phyloP scores from a whole-genome alignment of 2,888 invertebrate genomes.

The Salticus scenicus region DNA sequence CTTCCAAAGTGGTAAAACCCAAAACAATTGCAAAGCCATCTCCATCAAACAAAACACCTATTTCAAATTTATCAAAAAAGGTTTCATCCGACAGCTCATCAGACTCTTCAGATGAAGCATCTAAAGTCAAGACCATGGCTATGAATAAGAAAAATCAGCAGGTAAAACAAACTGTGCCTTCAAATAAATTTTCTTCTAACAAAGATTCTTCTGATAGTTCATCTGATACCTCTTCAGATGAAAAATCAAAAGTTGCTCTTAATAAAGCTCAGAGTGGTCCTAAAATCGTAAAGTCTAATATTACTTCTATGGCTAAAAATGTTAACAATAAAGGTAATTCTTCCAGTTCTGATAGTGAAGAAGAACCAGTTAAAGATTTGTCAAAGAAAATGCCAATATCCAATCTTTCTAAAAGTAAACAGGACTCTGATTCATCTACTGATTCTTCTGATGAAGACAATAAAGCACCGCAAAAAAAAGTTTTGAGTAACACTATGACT shows the following conservation, averaged over 20 bases:
- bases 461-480: neutral
- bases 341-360: constrained; percentile 22
- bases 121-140: too few relatives aligned
- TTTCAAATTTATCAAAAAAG: neutral
- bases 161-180: too few relatives aligned
- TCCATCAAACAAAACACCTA: neutral
- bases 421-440: neutral
- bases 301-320: neutral
- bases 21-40: too few relatives aligned
- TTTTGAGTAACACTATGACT: neutral
- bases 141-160: too few relatives aligned
- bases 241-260: neutral
- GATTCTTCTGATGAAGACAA: constrained; percentile 30
- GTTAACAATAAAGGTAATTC: neutral
- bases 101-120: too few relatives aligned
- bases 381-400: neutral
- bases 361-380: neutral
- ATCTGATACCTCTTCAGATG: neutral
- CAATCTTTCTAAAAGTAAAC: neutral
- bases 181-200: too few relatives aligned
- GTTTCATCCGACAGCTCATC: too few relatives aligned
- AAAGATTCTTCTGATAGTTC: neutral
- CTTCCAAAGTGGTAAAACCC: neutral
- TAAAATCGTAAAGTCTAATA: neutral
- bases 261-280: neutral